These are phyloP conservation scores for Siphamia tubifer DNA, from an alignment of 2,113 vertebrate species.

Conservation along the genomic window DNA sequence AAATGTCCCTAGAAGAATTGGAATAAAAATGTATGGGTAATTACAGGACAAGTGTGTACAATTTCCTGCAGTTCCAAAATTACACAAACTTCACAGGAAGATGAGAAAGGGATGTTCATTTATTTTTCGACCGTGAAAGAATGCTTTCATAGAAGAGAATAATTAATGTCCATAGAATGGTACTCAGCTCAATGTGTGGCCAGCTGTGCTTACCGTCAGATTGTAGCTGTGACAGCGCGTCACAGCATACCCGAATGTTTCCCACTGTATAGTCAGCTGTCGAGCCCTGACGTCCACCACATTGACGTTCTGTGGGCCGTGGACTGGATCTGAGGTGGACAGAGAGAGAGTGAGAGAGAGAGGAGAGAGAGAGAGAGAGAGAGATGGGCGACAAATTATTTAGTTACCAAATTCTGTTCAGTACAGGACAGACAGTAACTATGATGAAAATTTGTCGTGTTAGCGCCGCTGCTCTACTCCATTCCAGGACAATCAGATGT, in stretches of 20 bases:
- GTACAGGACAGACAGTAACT: too few species aligned
- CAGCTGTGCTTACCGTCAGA: slow-evolving; percentile 79
- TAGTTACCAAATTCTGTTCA: not conserved
- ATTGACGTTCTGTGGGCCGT: slow-evolving; percentile 92
- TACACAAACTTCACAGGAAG: too few species aligned
- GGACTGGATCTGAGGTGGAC: slow-evolving; percentile 88
- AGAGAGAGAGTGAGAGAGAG: not conserved
- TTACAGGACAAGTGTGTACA: too few species aligned
- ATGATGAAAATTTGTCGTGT: too few species aligned
- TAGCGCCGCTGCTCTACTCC: too few species aligned
- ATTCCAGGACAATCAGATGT: too few species aligned
- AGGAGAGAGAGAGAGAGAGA: not conserved
- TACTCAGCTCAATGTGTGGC: not conserved
- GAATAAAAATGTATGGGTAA: too few species aligned
- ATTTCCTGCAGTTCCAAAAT: too few species aligned
- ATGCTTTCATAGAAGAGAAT: not conserved
- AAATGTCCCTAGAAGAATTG: too few species aligned
- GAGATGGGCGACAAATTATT: too few species aligned
- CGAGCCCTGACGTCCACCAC: slow-evolving; percentile 93
- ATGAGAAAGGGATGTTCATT: not conserved
- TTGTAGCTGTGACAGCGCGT: slow-evolving; percentile 98
- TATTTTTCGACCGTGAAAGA: not conserved
- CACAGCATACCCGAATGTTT: slow-evolving; percentile 92
- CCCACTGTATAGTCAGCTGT: slow-evolving; percentile 96
- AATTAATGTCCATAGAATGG: not conserved